Conservation (phyloP, 2,797 vertebrate genomes). For the Scleropages formosus region DNA sequence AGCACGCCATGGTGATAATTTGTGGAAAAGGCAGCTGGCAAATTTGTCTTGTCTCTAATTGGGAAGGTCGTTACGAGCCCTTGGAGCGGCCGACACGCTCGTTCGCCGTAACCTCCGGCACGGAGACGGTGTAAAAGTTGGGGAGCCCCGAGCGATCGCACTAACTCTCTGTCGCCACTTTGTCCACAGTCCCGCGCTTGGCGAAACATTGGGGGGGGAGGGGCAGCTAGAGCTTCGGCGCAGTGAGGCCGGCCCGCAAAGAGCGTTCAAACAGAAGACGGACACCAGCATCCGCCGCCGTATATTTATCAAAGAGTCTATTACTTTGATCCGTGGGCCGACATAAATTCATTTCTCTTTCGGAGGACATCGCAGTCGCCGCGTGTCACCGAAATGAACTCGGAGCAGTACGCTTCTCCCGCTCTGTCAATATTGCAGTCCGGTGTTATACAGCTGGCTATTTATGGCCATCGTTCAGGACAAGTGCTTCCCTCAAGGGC, state of each 20-base stretch:
- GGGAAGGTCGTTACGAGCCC: conserved; percentile 34
- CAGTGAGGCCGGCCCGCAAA: not conserved
- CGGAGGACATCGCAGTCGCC: not conserved
- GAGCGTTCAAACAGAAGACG: too few species aligned
- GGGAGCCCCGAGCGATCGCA: not conserved
- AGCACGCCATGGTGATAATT: conserved; percentile 49
- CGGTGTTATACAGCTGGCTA: not conserved
- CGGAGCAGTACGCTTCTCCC: not conserved
- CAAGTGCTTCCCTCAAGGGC: not conserved
- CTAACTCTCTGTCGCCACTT: not conserved
- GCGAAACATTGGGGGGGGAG: not conserved
- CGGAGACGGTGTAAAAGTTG: not conserved
- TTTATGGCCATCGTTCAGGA: not conserved
- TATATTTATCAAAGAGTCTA: conserved; percentile 9
- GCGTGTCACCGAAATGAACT: not conserved
- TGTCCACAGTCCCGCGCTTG: not conserved
- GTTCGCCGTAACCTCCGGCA: not conserved
- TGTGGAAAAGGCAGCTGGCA: conserved; percentile 51
- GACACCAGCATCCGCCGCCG: not conserved
- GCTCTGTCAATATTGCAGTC: not conserved
- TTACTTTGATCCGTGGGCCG: conserved; percentile 1
- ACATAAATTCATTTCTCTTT: not conserved
- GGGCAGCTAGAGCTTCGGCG: not conserved
- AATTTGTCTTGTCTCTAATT: conserved; percentile 20
- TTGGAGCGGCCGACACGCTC: too few species aligned